Percentiles rank a stretch among this genome's conserved stretches.
Conservation (phyloP, 2,113 vertebrate genomes). For the Chaetodon trifascialis region DNA sequence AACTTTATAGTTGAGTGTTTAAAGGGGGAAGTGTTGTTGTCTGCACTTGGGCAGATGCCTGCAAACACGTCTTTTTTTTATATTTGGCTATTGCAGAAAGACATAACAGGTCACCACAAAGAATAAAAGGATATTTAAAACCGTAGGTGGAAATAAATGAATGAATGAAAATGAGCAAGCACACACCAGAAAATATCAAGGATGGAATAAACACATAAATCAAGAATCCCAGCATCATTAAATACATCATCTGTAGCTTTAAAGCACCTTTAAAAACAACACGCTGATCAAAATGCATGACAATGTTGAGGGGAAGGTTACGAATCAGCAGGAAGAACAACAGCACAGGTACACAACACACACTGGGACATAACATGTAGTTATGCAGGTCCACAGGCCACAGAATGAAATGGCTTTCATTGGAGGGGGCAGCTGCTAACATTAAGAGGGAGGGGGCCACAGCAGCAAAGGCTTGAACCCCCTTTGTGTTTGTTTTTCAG, state of each 20-base stretch:
- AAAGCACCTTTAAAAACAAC: neutral
- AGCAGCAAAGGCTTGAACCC: neutral
- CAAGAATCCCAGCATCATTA: neutral
- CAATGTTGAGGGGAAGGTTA: neutral
- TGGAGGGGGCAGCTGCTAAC: neutral
- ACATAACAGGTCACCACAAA: neutral
- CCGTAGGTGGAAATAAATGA: neutral
- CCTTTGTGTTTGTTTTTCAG: neutral
- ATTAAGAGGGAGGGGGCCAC: neutral
- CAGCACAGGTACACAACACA: neutral
- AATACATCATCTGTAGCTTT: neutral
- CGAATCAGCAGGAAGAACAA: neutral
- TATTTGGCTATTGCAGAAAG: neutral
- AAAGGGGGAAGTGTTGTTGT: neutral
- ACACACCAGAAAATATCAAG: neutral
- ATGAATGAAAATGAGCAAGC: neutral
- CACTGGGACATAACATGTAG: neutral
- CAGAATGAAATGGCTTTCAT: neutral
- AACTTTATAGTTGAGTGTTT: neutral
- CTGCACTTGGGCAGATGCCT: neutral
- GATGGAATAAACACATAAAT: neutral
- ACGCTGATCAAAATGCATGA: neutral
- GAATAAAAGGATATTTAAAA: neutral
- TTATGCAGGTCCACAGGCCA: neutral
- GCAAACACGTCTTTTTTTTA: too few relatives aligned